Percentiles rank a stretch among this genome's conserved stretches.
These are phyloP conservation scores for Stenurella melanura DNA, from an alignment of 2,888 invertebrate species.

Conservation along the genomic window DNA sequence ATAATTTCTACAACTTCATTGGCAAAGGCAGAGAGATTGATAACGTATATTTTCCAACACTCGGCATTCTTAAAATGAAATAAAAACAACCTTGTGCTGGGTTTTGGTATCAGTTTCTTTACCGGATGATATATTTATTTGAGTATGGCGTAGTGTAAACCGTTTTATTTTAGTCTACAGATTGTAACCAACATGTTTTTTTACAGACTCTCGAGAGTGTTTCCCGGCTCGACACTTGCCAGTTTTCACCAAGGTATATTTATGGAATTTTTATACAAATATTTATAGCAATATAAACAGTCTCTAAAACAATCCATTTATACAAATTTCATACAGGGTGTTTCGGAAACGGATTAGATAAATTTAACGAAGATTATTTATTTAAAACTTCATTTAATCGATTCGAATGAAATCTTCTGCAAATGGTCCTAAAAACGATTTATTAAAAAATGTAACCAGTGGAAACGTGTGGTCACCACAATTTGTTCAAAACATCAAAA, in stretches of 20 bases:
- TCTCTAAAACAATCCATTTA: slow-evolving; percentile 21
- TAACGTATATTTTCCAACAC: slow-evolving; percentile 15
- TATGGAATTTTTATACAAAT: slow-evolving; percentile 38
- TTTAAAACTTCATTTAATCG: too few relatives aligned
- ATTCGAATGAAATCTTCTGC: too few relatives aligned
- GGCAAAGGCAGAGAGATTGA: background rate
- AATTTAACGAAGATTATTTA: too few relatives aligned
- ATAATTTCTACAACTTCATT: background rate
- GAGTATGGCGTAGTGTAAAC: slow-evolving; percentile 56
- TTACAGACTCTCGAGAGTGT: slow-evolving; percentile 87
- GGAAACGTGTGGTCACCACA: too few relatives aligned
- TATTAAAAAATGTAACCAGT: too few relatives aligned
- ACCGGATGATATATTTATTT: slow-evolving; percentile 65
- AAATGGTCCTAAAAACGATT: too few relatives aligned
- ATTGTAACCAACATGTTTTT: slow-evolving; percentile 66
- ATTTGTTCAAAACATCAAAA: too few relatives aligned
- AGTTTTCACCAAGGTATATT: slow-evolving; percentile 83
- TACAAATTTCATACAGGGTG: background rate
- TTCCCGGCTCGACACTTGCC: slow-evolving; percentile 86
- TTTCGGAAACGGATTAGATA: background rate
- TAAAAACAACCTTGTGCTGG: slow-evolving; percentile 21
- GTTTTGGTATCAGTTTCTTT: slow-evolving; percentile 40
- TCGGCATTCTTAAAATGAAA: slow-evolving; percentile 25
- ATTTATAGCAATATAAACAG: slow-evolving; percentile 12
- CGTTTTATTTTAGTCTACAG: slow-evolving; percentile 49